A percentile compares a stretch with the other conserved stretches of the same genome.
phyloP scores from a whole-genome alignment of 2,888 invertebrate genomes.

The Lasioglossum lativentre region DNA sequence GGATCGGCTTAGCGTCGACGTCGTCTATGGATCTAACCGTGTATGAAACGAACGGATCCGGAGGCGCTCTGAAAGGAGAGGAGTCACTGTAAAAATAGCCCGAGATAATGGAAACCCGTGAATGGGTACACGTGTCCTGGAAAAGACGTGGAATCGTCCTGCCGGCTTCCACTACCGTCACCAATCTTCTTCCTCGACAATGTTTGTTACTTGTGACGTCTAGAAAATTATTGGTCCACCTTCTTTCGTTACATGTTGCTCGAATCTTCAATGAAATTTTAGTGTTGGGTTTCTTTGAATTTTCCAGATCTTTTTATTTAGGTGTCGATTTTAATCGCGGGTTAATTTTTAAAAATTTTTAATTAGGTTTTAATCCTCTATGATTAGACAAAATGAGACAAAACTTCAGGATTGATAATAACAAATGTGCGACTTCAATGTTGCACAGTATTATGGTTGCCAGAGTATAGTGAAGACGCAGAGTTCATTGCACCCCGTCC shows the following conservation, averaged over 20 bases:
- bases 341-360: too few species aligned
- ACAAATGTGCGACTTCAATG: too few species aligned
- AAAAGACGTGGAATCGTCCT: conserved; percentile 21
- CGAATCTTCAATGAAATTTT: too few species aligned
- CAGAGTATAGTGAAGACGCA: conserved; percentile 12
- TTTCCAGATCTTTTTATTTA: too few species aligned
- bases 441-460: conserved; percentile 31
- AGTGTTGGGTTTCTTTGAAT: too few species aligned
- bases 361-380: too few species aligned
- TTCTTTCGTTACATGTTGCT: too few species aligned
- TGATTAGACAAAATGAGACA: too few species aligned
- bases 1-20: conserved; percentile 73
- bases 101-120: conserved; percentile 70
- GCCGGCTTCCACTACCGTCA: conserved; percentile 22
- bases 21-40: conserved; percentile 70
- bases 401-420: too few species aligned
- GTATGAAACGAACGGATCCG: conserved; percentile 67
- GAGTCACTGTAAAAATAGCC: conserved; percentile 74
- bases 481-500: conserved; percentile 74
- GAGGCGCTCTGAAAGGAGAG: conserved; percentile 58
- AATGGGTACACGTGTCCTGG: conserved; percentile 68
- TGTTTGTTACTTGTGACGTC: background rate
- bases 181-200: background rate
- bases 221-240: too few species aligned
- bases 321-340: too few species aligned